Evolutionary conservation across 2,888 invertebrate species (phyloP), one percentile per base, ranked within the genome.

Genomic region (Tubulanus polymorphus): DNA sequence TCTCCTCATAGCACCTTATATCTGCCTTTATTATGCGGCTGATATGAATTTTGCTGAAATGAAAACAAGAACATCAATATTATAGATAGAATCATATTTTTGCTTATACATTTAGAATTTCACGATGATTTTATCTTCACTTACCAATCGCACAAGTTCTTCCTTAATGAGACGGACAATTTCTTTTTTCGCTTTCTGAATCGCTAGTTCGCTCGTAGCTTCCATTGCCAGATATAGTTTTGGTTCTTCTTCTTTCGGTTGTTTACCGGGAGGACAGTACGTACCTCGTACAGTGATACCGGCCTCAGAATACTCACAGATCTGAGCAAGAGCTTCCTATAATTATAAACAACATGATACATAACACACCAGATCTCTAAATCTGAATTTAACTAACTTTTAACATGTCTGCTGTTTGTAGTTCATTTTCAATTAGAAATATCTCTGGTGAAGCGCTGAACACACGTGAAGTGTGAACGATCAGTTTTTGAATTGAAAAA

Each of bases 211-310:
- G 71, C 91, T 93, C 2, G 95, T 94, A 69, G 96, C 95, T 78
- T 99, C 97, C 68, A 99, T 95, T n/a, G 96, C 95, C 64, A 99
- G 84, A 80, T 96, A 99, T 0, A 99, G 83, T 75, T 96, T 97
- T 23, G 96, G 83, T 71, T 99, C 97, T 2, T 73, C 74, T 51
- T 71, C 72, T 58, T 74, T 71, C 5, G 74, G 73, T 78, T 94
- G 93, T 57, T 94, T 94, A 1, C 90, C 86, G 0, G 89, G 88
- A 10, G 93, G 93, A 74, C 92, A 93, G 69, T 82, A 84, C 0
- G 95, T 95, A n/a, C 99, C 99, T 45, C 97, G 85, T 0, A 99
- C 99, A 0, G 97, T 96, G 61, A 99, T 90, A 35, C 99, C 99
- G 0, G 97, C 99, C 79, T 99, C 99, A 0, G 96, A 96, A 80